phyloP scores from a whole-genome alignment of 2,113 vertebrate genomes.

The Clinocottus analis region DNA sequence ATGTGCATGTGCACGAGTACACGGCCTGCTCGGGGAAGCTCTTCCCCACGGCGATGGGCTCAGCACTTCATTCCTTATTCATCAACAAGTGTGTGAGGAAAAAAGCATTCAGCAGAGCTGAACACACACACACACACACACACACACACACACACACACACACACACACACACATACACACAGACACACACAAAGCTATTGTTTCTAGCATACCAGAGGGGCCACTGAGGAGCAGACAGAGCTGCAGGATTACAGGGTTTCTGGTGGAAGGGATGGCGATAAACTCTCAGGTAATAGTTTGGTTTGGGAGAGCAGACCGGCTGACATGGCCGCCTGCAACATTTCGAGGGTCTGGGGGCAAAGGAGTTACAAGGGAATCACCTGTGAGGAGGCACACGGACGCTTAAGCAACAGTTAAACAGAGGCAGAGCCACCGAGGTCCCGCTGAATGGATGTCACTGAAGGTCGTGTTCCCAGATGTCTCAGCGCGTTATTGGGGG shows the following conservation, averaged over 20 bases:
- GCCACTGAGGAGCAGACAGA: conserved; percentile 21
- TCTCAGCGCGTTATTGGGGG: no score
- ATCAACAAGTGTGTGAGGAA: conserved; percentile 42
- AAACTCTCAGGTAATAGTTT: conserved; percentile 53
- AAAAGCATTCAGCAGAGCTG: conserved; percentile 1
- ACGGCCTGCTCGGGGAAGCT: conserved; percentile 3
- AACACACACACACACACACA: background rate
- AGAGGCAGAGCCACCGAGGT: background rate
- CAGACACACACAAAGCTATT: conserved; percentile 8
- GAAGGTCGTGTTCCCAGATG: background rate
- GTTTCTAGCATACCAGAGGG: conserved; percentile 38
- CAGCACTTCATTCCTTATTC: conserved; percentile 46
- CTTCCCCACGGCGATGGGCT: conserved; percentile 6
- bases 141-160: background rate
- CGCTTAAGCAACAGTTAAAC: conserved; percentile 23
- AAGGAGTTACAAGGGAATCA: conserved; percentile 43
- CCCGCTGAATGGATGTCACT: conserved; percentile 1
- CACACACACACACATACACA: conserved; percentile 22
- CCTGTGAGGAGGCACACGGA: conserved; percentile 16
- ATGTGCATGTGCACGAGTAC: background rate
- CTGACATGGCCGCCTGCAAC: conserved; percentile 30
- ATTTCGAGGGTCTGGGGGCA: conserved; percentile 18
- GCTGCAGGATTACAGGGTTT: conserved; percentile 45
- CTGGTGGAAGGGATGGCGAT: conserved; percentile 29
- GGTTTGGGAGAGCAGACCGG: conserved; percentile 26